phyloP scores from a whole-genome alignment of 1,140 invertebrate species.

The Trypoxylus dichotomus region DNA sequence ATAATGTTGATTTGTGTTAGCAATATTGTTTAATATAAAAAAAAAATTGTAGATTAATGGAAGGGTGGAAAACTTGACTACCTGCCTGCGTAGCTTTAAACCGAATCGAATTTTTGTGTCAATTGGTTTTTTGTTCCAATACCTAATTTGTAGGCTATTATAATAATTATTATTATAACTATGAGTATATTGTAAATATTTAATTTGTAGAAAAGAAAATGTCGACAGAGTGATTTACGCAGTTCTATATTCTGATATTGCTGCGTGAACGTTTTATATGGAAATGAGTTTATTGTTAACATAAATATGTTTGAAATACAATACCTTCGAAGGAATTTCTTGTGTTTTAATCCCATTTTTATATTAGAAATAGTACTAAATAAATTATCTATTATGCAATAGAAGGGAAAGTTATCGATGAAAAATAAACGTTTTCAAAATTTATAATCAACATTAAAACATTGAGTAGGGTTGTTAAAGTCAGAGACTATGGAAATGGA shows the following conservation, averaged over 20 bases:
- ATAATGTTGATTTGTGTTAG: neutral
- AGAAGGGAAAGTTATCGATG: too few species aligned
- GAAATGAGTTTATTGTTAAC: constrained; percentile 30
- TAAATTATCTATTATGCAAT: too few species aligned
- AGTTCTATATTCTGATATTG: constrained; percentile 26
- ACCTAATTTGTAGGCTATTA: constrained; percentile 21
- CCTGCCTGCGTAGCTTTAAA: constrained; percentile 28
- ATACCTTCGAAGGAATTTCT: neutral
- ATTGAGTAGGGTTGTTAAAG: too few species aligned
- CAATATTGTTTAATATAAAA: neutral
- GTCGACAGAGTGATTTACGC: constrained; percentile 5
- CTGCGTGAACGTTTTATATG: constrained; percentile 25
- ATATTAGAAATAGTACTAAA: too few species aligned
- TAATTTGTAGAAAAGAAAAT: constrained; percentile 23
- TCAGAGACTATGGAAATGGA: too few species aligned
- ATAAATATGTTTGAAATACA: constrained; percentile 28
- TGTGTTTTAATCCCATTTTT: neutral
- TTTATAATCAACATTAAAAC: too few species aligned
- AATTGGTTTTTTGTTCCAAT: constrained; percentile 29
- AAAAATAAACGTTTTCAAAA: too few species aligned
- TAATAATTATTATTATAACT: neutral
- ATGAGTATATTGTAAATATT: constrained; percentile 23
- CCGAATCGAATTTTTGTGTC: constrained; percentile 31
- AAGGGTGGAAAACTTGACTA: neutral
- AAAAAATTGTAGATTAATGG: neutral